Base-by-base conservation (phyloP, 1,140 invertebrate species). In the Drosophila lacertosa region DNA sequence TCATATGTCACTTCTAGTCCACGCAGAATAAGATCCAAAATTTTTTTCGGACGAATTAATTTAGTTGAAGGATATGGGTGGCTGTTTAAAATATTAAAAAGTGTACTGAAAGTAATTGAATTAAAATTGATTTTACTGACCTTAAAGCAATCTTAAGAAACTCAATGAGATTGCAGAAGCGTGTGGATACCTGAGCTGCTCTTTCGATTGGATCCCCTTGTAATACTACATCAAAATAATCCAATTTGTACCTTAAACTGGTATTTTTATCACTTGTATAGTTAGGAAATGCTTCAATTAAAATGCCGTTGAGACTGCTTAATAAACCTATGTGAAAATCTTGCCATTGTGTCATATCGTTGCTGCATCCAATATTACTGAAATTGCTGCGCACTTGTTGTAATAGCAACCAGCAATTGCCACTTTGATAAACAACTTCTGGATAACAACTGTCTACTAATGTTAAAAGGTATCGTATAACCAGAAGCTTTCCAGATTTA, bases 341-440 rank as follows among this genome's bases (percentile, higher is more conserved):
- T 18, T 42, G 29, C 76, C 76, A 79, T 75, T 64, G 40, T 11
- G 6, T 35, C 29, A 16, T 55, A n/a, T 50, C 13, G 16, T 40
- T 55, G 7, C 9, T 10, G 11, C 3, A 24, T 18, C 40, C 37
- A 22, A 4, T 3, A 18, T 32, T 64, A 4, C 11, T 60, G 2
- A 4, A 24, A 67, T 40, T 45, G 6, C 18, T 35, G 0, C 37
- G 76, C 4, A 65, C 40, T 55, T 79, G 78, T 18, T 79, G 72
- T 33, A 79, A 44, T 16, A 70, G 40, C 20, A 79, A 24, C 76
- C 76, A 79, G 16, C 76, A 79, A 37, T 57, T 50, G 7, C 70
- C 77, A 7, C 70, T 51, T 42, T 70, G 40, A 70, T 60, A 29
- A 0, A 79, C 54, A 16, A 79, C 37, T 57, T 79, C 59, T 6